Evolutionary conservation across 2,113 vertebrate species (phyloP).

Genomic region (Rhynchomys soricoides): DNA sequence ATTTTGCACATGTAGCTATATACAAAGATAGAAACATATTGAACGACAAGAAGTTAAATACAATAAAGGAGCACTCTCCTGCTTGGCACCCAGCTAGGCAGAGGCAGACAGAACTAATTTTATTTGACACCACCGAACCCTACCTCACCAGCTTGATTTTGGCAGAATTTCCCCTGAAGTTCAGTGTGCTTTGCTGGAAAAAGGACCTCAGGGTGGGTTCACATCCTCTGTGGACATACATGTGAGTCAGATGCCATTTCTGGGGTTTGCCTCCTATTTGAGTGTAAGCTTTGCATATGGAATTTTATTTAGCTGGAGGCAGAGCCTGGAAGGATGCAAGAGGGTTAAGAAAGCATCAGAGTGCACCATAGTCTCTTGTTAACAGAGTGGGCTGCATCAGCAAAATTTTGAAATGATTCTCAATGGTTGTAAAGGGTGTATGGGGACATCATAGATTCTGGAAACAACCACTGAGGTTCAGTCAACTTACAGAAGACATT

Average conservation of each 20-base stretch:
- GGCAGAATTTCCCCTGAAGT: conserved; percentile 68
- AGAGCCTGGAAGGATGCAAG: conserved; percentile 1
- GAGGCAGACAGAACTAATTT: conserved; percentile 84
- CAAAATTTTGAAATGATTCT: neutral
- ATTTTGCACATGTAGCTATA: conserved; percentile 84
- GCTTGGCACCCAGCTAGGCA: conserved; percentile 79
- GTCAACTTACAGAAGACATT: neutral
- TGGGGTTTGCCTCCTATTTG: conserved; percentile 46
- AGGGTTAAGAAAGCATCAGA: neutral
- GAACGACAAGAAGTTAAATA: conserved; percentile 82
- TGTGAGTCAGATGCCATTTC: conserved; percentile 61
- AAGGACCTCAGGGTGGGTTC: neutral
- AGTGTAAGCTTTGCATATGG: conserved; percentile 50
- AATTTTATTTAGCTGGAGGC: conserved; percentile 58
- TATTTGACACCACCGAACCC: conserved; percentile 78
- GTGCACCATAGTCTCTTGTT: neutral
- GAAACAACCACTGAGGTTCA: neutral
- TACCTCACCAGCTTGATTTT: conserved; percentile 51
- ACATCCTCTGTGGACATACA: conserved; percentile 59
- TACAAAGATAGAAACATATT: conserved; percentile 84
- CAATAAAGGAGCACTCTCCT: conserved; percentile 63
- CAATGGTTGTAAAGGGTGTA: neutral
- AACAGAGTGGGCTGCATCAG: neutral
- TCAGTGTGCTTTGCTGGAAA: conserved; percentile 27
- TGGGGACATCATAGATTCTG: neutral